Base-by-base conservation (phyloP, 35 echinoderm and acorn worm species). In the Apostichopus californicus region DNA sequence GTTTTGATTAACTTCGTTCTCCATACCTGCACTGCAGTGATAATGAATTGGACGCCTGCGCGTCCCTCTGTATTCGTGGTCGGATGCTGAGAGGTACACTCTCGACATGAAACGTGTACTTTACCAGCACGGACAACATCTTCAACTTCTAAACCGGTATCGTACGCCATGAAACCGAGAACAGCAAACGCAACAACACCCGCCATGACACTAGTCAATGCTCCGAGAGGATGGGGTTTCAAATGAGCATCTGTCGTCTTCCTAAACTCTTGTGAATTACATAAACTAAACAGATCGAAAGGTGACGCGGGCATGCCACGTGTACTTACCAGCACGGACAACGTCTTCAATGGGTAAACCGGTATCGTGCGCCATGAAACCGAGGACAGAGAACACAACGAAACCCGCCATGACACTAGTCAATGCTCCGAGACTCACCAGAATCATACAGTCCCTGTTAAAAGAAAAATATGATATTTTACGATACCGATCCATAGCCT, bases 91-190 rank as follows among this genome's bases (percentile, higher is more conserved):
- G 34, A 46, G 34, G 34, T 46, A 46, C 34, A 46, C 34, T 46
- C 34, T 3, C 34, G 34, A 46, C 34, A 46, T 46, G 34, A 46
- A 46, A 46, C 34, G 34, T 46, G 34, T 46, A 46, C 34, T 46
- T 60, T 78, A 93, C 93, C 91, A 60, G 91, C 86, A n/a, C 80
- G 73, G 13, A 95, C 79, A 5, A 91, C 90, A 3, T 95, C 59
- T 22, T 92, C 86, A 80, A 95, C 81, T 10, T 46, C 64, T 58
- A 93, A 26, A 28, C 87, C 75, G 80, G 86, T 57, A 75, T 95
- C 94, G 57, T 92, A 77, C 7, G 94, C 85, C 94, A 95, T 95
- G 78, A 95, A 95, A n/a, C 94, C 94, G 7, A 95, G 79, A 59
- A 95, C 91, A 21, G 91, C 90, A 60, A 95, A 95, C 1, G 93